These are phyloP conservation scores for Engystomops pustulosus DNA, from an alignment of 2,113 vertebrate species.

Conservation along the genomic window DNA sequence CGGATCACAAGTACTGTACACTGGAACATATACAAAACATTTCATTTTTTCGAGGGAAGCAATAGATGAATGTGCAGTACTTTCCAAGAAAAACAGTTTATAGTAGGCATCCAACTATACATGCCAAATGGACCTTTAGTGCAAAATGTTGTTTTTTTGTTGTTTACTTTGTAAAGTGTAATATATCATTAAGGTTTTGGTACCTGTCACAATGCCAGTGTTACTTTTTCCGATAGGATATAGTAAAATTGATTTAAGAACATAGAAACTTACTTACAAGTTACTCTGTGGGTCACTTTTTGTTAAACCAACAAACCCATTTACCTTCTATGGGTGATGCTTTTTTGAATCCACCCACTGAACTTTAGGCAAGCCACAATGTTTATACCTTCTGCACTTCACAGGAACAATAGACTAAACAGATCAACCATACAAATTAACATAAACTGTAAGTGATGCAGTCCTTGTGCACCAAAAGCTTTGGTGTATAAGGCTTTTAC, in stretches of 20 bases:
- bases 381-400: background rate
- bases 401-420: background rate
- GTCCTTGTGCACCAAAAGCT: background rate
- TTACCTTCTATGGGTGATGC: background rate
- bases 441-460: background rate
- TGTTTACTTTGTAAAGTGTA: conserved; percentile 14
- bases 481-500: background rate
- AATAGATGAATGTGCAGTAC: conserved; percentile 31
- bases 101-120: background rate
- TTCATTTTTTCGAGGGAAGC: conserved; percentile 22
- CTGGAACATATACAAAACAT: conserved; percentile 45
- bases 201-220: background rate
- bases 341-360: background rate
- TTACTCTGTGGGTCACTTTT: too few relatives aligned
- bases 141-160: background rate
- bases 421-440: background rate
- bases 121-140: conserved; percentile 47
- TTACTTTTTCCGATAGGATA: too few relatives aligned
- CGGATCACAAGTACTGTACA: background rate
- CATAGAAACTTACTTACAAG: too few relatives aligned
- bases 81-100: conserved; percentile 42
- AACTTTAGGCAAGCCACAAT: background rate
- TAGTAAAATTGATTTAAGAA: too few relatives aligned
- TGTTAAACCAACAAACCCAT: too few relatives aligned
- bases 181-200: background rate